Percentiles rank a stretch among this genome's conserved stretches.
Evolutionary conservation across 2,888 invertebrate species (phyloP).

Genomic region (Agrochola circellaris): DNA sequence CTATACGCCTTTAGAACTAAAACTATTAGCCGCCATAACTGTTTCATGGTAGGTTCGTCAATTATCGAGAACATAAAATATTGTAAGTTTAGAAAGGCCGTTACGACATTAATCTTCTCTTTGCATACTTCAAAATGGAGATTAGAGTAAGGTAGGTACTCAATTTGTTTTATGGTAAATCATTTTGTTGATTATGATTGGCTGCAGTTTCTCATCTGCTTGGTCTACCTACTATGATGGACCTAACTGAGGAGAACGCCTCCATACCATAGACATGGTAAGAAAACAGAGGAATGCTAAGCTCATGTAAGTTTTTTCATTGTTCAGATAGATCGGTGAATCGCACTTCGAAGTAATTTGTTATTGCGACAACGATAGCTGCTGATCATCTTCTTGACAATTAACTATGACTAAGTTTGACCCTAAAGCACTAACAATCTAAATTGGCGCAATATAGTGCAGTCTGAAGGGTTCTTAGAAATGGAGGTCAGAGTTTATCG

Average conservation of each 20-base stretch:
- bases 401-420: background rate
- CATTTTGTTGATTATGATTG: constrained; percentile 6
- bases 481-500: constrained; percentile 19
- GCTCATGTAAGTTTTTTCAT: background rate
- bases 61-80: constrained; percentile 26
- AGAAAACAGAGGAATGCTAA: background rate
- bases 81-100: constrained; percentile 3
- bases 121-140: background rate
- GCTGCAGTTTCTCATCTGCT: background rate
- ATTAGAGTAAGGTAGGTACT: background rate
- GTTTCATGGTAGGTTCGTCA: constrained; percentile 34
- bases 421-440: too few relatives aligned
- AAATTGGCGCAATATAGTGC: constrained; percentile 9
- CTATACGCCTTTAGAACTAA: constrained; percentile 8
- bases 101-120: constrained; percentile 28
- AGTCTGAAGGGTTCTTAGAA: background rate
- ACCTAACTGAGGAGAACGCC: background rate
- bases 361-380: background rate
- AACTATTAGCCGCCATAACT: constrained; percentile 7
- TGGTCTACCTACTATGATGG: too few relatives aligned
- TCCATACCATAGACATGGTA: background rate
- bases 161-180: constrained; percentile 9
- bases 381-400: background rate
- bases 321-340: background rate
- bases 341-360: background rate